Evolutionary conservation across 1,140 invertebrate genomes (phyloP), one percentile per base, ranked within the genome.

Genomic region (Colletes gigas): DNA sequence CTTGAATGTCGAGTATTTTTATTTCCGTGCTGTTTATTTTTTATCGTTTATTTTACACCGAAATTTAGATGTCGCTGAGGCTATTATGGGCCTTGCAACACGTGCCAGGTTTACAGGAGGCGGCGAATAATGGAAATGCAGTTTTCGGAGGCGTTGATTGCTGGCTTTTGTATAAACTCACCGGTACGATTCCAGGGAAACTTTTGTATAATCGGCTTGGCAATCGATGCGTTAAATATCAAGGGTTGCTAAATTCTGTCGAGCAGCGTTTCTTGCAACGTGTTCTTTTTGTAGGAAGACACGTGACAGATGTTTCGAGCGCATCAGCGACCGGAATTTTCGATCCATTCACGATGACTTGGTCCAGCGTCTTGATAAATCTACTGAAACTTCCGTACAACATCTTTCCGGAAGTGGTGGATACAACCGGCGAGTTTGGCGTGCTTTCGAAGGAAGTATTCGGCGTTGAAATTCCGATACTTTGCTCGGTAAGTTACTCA

Each of bases 121-220:
- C 95, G 41, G 91, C 95, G 17, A 86, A 90, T 44, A 93, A 94
- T 62, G 94, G 96, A 30, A 94, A 96, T 81, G 96, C 96, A 1
- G 94, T 97, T 85, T 97, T 98, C 91, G 98, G 98, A n/a, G 97
- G 98, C 44, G 93, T 99, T 17, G 98, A 99, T 89, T 98, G 97
- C 3, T 99, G 98, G 97, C 94, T 99, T 52, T 89, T 99, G 47
- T 97, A 98, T 92, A 97, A 96, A 94, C 92, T 97, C 39, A 96
- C 96, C 30, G 93, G 93, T 93, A 89, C 81, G 67, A 30, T 30
- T 7, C 4, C 4, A 65, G 8, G 9, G 50, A 50, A 50, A 50
- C 8, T 44, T 9, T 50, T 50, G 50, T 50, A 50, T 50, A 50
- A 50, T 12, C 50, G 10, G 10, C 8, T 44, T 9, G 44, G 8